These are phyloP conservation scores for Hoplodrina blanda DNA, from an alignment of 2,888 invertebrate genomes.

Conservation along the genomic window DNA sequence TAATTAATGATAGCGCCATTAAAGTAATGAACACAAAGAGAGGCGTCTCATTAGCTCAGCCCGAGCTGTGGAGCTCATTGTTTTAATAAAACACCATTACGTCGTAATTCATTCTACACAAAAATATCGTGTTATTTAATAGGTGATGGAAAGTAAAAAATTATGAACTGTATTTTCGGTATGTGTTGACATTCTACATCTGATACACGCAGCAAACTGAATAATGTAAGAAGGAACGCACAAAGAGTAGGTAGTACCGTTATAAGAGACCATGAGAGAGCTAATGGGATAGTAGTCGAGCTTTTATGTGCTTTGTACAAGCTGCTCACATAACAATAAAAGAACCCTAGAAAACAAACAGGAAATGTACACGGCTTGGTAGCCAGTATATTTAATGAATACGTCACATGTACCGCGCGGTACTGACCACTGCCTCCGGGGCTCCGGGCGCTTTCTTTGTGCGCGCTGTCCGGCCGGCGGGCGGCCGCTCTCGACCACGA, in stretches of 20 bases:
- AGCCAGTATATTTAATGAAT: constrained; percentile 38
- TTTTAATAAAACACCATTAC: constrained; percentile 26
- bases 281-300: not conserved
- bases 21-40: constrained; percentile 44
- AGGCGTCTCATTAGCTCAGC: constrained; percentile 37
- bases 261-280: not conserved
- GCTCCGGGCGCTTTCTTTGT: not conserved
- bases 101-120: constrained; percentile 20
- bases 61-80: constrained; percentile 19
- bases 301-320: not conserved
- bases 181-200: not conserved
- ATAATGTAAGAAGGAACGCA: not conserved
- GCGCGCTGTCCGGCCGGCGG: not conserved
- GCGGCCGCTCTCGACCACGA: not conserved
- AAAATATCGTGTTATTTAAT: constrained; percentile 6
- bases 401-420: constrained; percentile 7
- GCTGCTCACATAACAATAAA: not conserved
- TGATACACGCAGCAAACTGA: not conserved
- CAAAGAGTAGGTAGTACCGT: not conserved
- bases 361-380: not conserved
- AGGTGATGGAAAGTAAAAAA: not conserved
- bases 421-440: not conserved
- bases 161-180: not conserved
- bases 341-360: constrained; percentile 3
- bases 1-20: constrained; percentile 50